Conservation (phyloP, 35 echinoderm and acorn worm species). For the Holothuria glaberrima region DNA sequence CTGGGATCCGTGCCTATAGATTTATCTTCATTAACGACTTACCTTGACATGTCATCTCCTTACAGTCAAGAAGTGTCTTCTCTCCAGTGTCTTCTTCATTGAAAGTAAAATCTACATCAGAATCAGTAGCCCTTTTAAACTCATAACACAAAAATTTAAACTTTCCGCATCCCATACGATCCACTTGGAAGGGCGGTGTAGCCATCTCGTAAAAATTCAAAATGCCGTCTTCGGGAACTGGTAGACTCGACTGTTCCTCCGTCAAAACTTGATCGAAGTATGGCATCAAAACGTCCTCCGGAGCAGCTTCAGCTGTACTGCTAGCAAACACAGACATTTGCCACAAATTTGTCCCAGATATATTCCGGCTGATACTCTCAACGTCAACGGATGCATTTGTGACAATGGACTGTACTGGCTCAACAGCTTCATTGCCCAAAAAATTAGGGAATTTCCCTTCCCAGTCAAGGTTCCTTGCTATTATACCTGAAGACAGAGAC, state of each 20-base stretch:
- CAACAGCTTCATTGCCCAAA: background rate
- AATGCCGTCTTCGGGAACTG: conserved; percentile 38
- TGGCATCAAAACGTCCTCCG: conserved; percentile 27
- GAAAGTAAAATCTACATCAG: conserved; percentile 8
- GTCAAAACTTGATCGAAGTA: conserved; percentile 39
- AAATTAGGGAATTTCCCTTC: conserved; percentile 43
- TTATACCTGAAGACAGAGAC: background rate
- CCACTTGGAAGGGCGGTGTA: conserved; percentile 44
- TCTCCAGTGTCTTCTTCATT: conserved; percentile 11
- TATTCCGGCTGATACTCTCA: conserved; percentile 22
- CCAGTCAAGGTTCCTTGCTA: conserved; percentile 33
- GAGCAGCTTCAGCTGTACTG: conserved; percentile 23
- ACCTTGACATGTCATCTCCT: conserved; percentile 42
- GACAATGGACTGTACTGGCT: conserved; percentile 1
- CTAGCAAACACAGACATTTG: conserved; percentile 54
- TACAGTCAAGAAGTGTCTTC: conserved; percentile 24
- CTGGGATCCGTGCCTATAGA: too few relatives aligned
- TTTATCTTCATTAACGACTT: too few relatives aligned
- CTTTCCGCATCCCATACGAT: conserved; percentile 41
- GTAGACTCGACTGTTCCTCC: conserved; percentile 24
- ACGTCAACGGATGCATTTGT: conserved; percentile 8
- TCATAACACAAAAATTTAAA: conserved; percentile 41
- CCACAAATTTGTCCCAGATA: conserved; percentile 9
- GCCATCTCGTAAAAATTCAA: conserved; percentile 37
- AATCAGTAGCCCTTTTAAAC: conserved; percentile 7